Percentiles rank a stretch among this genome's conserved stretches.
These are phyloP conservation scores for Epirrita christyi DNA, from an alignment of 2,888 invertebrate species.

Conservation along the genomic window DNA sequence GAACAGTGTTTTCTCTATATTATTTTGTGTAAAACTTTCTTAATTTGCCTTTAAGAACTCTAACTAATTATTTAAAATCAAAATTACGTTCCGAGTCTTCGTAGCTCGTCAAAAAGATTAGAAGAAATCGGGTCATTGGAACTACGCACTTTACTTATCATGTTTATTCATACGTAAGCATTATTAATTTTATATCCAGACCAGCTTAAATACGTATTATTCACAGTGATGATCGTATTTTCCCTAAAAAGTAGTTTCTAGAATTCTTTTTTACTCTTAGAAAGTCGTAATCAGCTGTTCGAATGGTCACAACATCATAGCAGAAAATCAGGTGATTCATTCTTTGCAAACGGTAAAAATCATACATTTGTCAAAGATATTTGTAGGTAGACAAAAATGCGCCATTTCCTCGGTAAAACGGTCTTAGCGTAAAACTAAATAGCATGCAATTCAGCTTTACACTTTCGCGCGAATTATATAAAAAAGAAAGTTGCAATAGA, in stretches of 20 bases:
- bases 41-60: background rate
- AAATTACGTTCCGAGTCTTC: background rate
- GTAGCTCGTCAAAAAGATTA: conserved; percentile 8
- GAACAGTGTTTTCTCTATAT: background rate
- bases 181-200: conserved; percentile 1
- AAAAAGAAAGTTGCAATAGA: conserved; percentile 5
- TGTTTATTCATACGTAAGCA: conserved; percentile 6
- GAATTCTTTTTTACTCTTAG: background rate
- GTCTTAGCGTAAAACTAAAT: background rate
- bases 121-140: conserved; percentile 9
- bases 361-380: too few species aligned
- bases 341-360: background rate
- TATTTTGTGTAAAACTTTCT: background rate
- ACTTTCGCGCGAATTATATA: background rate
- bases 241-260: background rate
- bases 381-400: background rate
- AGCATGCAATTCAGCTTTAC: background rate
- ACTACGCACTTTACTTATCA: conserved; percentile 19
- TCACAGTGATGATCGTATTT: background rate
- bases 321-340: background rate
- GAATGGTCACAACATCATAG: background rate
- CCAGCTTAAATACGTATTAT: background rate
- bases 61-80: background rate
- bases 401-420: background rate
- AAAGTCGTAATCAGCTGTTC: conserved; percentile 15